A percentile compares a stretch with the other conserved stretches of the same genome.
Evolutionary conservation across 2,888 invertebrate species (phyloP).

Genomic region (Zaprionus lineosus): DNA sequence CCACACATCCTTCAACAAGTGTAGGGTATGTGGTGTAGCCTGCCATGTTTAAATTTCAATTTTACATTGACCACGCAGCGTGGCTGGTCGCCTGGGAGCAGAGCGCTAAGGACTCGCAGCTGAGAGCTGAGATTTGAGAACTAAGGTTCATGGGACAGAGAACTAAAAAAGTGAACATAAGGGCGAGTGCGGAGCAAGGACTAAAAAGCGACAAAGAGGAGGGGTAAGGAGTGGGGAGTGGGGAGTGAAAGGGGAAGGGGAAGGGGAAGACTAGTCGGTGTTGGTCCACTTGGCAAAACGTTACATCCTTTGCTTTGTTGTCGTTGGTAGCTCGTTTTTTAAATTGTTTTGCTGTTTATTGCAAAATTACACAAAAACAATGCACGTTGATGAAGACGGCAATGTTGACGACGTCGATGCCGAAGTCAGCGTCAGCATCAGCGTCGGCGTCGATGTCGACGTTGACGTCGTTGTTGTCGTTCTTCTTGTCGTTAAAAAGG

Average conservation of each 20-base stretch:
- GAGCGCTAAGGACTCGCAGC: not conserved
- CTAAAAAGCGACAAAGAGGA: too few species aligned
- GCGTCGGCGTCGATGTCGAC: conserved; percentile 18
- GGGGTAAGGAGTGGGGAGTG: too few species aligned
- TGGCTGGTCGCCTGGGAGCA: conserved; percentile 15
- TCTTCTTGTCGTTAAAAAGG: conserved; percentile 25
- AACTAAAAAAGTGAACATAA: too few species aligned
- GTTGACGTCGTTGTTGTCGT: conserved; percentile 18
- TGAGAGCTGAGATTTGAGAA: not conserved
- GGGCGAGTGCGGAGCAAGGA: too few species aligned
- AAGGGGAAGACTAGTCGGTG: conserved; percentile 33
- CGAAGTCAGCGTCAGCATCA: conserved; percentile 27
- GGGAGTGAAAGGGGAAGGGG: not conserved
- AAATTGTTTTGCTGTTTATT: conserved; percentile 79
- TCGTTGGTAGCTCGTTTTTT: conserved; percentile 52
- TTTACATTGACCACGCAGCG: conserved; percentile 55
- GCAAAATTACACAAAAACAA: conserved; percentile 79
- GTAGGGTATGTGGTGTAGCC: conserved; percentile 2
- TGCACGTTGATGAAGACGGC: conserved; percentile 74
- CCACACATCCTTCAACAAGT: too few species aligned
- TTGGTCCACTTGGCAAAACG: conserved; percentile 74
- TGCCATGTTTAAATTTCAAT: conserved; percentile 40
- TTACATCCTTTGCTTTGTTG: conserved; percentile 76
- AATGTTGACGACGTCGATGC: conserved; percentile 56
- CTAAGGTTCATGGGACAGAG: not conserved